These are phyloP conservation scores for Eurytoma adleriae DNA, from an alignment of 2,888 invertebrate species.

Conservation along the genomic window DNA sequence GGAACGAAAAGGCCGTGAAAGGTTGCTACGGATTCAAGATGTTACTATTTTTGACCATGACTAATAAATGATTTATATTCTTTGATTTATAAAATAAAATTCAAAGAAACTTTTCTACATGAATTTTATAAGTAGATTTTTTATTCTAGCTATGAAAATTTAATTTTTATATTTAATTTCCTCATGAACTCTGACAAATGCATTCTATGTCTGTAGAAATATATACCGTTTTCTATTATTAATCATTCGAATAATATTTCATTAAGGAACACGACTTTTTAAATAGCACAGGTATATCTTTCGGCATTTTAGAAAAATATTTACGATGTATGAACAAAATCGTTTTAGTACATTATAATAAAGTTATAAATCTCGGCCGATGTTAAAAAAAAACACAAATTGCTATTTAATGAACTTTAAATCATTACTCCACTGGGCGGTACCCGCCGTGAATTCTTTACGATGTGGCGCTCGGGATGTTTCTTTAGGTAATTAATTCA, in stretches of 20 bases:
- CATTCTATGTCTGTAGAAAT: background rate
- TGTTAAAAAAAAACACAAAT: conserved; percentile 5
- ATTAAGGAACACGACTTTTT: too few species aligned
- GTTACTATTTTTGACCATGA: too few species aligned
- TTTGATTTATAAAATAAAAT: too few species aligned
- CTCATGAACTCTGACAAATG: too few species aligned
- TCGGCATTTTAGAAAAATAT: background rate
- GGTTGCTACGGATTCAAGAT: too few species aligned
- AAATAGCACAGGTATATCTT: too few species aligned
- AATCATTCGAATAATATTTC: background rate
- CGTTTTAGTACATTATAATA: conserved; percentile 9
- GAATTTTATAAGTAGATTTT: too few species aligned
- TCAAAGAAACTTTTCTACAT: too few species aligned
- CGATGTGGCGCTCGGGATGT: conserved; percentile 3
- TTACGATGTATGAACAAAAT: conserved; percentile 2
- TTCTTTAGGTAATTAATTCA: conserved; percentile 9
- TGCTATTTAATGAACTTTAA: background rate
- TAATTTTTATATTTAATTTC: too few species aligned
- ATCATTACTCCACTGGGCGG: background rate
- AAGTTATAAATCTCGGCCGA: conserved; percentile 24
- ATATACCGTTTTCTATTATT: background rate
- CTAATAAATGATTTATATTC: too few species aligned
- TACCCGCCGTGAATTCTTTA: background rate
- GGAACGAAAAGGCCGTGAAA: too few species aligned
- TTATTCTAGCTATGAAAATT: too few species aligned